Conservation (phyloP, 2,113 vertebrate species). For the Eulemur macaco region DNA sequence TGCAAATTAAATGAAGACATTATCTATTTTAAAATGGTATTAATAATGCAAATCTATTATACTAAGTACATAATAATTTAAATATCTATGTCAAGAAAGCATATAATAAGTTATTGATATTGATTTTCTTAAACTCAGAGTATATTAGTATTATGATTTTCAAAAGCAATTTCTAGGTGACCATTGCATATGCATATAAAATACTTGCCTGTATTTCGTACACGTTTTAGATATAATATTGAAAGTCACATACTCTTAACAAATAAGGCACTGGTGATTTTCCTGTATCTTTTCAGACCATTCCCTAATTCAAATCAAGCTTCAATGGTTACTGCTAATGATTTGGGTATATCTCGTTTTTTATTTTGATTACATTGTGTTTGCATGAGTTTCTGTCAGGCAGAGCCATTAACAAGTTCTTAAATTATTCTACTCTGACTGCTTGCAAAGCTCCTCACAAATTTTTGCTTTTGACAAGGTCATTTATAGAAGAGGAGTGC, state of each 20-base stretch:
- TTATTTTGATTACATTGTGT: constrained; percentile 69
- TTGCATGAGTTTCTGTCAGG: constrained; percentile 70
- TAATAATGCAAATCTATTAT: neutral
- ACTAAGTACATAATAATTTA: neutral
- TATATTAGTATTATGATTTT: neutral
- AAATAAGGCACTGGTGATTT: neutral
- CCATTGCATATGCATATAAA: neutral
- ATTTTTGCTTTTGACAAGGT: constrained; percentile 80
- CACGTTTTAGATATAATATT: neutral
- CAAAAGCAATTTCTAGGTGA: neutral
- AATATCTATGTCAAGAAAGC: neutral
- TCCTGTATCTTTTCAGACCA: neutral
- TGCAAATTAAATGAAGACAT: neutral
- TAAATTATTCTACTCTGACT: constrained; percentile 73
- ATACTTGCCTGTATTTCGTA: neutral
- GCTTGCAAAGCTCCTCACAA: constrained; percentile 69
- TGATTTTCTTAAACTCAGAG: neutral
- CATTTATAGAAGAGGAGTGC: constrained; percentile 81
- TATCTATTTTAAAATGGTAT: constrained; percentile 13
- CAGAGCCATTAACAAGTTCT: constrained; percentile 75
- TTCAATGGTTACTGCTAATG: constrained; percentile 50
- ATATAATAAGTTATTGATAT: neutral
- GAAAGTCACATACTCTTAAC: neutral
- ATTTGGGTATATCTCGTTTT: constrained; percentile 48
- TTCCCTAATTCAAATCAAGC: constrained; percentile 57